Evolutionary conservation across 2,113 vertebrate genomes (phyloP).

Genomic region (human (Homo sapiens)): GRCh38 chr7:141312501-141313000

Average conservation of each 20-base stretch:
- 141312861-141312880: conserved; percentile 36
- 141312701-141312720: conserved; percentile 70
- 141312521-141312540: not conserved
- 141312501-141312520: not conserved
- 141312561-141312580: not conserved
- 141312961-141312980: not conserved
- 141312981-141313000: not conserved
- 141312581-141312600: conserved; percentile 37
- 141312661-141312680: conserved; percentile 68
- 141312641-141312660: conserved; percentile 61
- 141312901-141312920: not conserved
- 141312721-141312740: not conserved
- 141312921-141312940: conserved; percentile 11
- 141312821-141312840: not conserved
- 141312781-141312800: conserved; percentile 28
- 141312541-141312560: not conserved
- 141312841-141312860: conserved; percentile 18
- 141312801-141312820: conserved; percentile 26
- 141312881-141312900: not conserved
- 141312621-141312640: conserved; percentile 58
- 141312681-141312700: conserved; percentile 68
- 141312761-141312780: not conserved
- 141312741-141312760: not conserved
- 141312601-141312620: not conserved
- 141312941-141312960: not conserved